A percentile compares a stretch with the other conserved stretches of the same genome.
Evolutionary conservation across 2,113 vertebrate species (phyloP).

Genomic region (human): GRCh38 chr18:38070501-38071000

Average conservation of each 20-base stretch:
- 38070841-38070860: neutral
- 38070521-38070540: neutral
- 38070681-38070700: slow-evolving; percentile 1
- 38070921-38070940: neutral
- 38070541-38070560: neutral
- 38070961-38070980: neutral
- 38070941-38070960: neutral
- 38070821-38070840: neutral
- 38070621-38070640: neutral
- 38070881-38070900: neutral
- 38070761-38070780: neutral
- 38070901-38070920: neutral
- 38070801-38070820: neutral
- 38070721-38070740: neutral
- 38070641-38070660: neutral
- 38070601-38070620: neutral
- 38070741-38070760: neutral
- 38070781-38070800: neutral
- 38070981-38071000: neutral
- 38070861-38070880: slow-evolving; percentile 4
- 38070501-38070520: neutral
- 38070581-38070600: neutral
- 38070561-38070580: neutral
- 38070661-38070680: neutral
- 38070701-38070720: neutral